phyloP scores from a whole-genome alignment of 2,113 vertebrate genomes.

The Rhadina sibilatrix region DNA sequence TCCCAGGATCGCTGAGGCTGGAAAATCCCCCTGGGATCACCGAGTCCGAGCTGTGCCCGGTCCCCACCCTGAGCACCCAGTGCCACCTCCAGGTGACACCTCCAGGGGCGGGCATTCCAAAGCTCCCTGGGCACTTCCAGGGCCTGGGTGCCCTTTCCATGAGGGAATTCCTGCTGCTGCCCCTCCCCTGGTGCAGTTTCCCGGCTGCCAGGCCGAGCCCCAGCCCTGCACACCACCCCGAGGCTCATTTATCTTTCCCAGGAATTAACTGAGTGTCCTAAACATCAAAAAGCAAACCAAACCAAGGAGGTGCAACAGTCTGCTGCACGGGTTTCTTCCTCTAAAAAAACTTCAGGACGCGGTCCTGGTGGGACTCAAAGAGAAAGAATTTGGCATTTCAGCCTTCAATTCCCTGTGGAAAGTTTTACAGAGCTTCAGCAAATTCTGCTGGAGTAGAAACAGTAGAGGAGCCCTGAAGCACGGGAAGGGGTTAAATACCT shows the following conservation, averaged over 20 bases:
- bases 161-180: not conserved
- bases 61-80: rapidly evolving
- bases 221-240: not conserved
- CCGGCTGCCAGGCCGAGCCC: too few relatives aligned
- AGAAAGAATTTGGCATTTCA: not conserved
- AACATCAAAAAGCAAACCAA: not conserved
- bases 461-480: not conserved
- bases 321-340: not conserved
- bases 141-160: not conserved
- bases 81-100: not conserved
- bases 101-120: not conserved
- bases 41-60: rapidly evolving
- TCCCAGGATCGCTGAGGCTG: rapidly evolving
- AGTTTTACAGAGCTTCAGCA: slow-evolving; percentile 12
- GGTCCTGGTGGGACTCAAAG: not conserved
- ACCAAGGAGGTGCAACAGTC: rapidly evolving
- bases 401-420: not conserved
- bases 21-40: not conserved
- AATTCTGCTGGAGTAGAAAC: not conserved
- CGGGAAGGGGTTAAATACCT: not conserved
- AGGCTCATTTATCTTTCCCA: not conserved
- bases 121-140: not conserved
- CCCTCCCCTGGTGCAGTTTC: too few relatives aligned
- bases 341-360: not conserved
- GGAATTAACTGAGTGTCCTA: not conserved